Evolutionary conservation across 2,888 invertebrate genomes (phyloP).

Genomic region (Limnephilus rhombicus): DNA sequence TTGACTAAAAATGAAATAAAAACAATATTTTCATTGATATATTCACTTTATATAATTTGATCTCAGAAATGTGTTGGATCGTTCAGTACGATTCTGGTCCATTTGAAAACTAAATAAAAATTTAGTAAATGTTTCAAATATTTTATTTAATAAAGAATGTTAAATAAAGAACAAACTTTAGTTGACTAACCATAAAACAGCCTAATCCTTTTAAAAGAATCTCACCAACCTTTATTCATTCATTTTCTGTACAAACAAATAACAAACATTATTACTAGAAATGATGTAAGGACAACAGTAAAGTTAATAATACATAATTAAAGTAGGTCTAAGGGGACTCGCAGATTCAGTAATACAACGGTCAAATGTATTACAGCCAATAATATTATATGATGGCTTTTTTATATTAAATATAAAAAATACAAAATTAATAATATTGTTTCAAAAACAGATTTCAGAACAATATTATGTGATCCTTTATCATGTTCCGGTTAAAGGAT

Average conservation of each 20-base stretch:
- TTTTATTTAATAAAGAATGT: constrained; percentile 5
- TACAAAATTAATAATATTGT: constrained; percentile 50
- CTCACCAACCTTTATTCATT: background rate
- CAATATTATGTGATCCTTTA: constrained; percentile 29
- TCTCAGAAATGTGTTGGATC: constrained; percentile 1
- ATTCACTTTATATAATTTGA: background rate
- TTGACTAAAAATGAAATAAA: constrained; percentile 17
- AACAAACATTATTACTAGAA: constrained; percentile 49
- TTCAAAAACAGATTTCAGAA: constrained; percentile 33
- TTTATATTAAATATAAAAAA: constrained; percentile 55
- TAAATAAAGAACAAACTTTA: constrained; percentile 19
- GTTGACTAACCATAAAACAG: constrained; percentile 38
- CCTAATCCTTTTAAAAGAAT: constrained; percentile 27
- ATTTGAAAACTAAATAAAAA: constrained; percentile 24
- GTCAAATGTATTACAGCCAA: constrained; percentile 36
- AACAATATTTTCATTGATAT: background rate
- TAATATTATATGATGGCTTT: constrained; percentile 44
- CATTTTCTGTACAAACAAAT: constrained; percentile 51
- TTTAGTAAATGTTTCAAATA: constrained; percentile 19
- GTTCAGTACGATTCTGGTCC: constrained; percentile 10
- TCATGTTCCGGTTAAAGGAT: constrained; percentile 9
- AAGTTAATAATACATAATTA: constrained; percentile 39
- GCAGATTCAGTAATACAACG: constrained; percentile 28
- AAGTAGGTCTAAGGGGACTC: constrained; percentile 23
- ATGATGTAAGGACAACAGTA: constrained; percentile 45